Conservation (phyloP, 2,113 vertebrate genomes). For the Cyprinodon brontotheroides region DNA sequence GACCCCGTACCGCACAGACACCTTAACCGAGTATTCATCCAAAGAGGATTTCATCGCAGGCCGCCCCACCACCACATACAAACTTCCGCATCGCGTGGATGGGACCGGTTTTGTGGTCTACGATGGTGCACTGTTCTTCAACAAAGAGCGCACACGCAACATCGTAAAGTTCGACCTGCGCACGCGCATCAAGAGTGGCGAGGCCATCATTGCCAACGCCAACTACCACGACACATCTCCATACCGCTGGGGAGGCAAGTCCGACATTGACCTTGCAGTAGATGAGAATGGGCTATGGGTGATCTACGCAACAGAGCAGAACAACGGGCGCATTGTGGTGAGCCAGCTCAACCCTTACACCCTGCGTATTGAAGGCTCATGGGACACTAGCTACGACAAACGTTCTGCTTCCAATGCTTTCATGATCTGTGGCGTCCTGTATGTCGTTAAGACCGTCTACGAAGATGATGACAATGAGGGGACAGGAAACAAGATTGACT, state of each 20-base stretch:
- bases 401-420: constrained; percentile 90
- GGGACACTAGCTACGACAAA: constrained; percentile 86
- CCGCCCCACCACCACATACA: constrained; percentile 96
- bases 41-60: constrained; percentile 98
- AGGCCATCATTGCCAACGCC: constrained; percentile 96
- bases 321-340: constrained; percentile 90
- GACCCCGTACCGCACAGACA: constrained; percentile 96
- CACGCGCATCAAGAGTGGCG: constrained; percentile 97
- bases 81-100: constrained; percentile 95
- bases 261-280: constrained; percentile 89
- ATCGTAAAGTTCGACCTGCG: constrained; percentile 98
- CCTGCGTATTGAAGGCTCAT: constrained; percentile 87
- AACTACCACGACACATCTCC: constrained; percentile 88
- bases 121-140: constrained; percentile 96
- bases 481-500: constrained; percentile 98
- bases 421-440: constrained; percentile 93
- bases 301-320: constrained; percentile 92
- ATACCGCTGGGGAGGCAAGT: constrained; percentile 87
- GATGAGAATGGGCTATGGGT: constrained; percentile 96
- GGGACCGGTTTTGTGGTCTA: constrained; percentile 98
- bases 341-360: constrained; percentile 93
- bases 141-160: constrained; percentile 97
- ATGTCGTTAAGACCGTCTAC: constrained; percentile 96
- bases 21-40: constrained; percentile 95
- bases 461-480: constrained; percentile 98